These are phyloP conservation scores for Megaceryle torquata DNA, from an alignment of 2,113 vertebrate species.

Conservation along the genomic window DNA sequence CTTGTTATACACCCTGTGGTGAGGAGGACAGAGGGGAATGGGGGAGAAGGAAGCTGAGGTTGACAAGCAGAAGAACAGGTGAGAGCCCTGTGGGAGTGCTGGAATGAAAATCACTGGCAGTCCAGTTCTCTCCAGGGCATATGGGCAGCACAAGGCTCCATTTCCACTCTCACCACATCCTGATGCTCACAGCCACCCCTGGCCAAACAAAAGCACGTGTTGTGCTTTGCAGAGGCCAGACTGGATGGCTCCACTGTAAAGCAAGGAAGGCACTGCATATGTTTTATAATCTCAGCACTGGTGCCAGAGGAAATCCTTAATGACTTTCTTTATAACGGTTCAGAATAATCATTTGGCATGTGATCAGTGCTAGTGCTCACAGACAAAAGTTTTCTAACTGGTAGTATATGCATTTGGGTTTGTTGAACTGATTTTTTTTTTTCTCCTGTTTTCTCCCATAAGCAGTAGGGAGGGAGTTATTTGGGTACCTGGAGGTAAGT, in stretches of 20 bases:
- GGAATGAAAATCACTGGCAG: not conserved
- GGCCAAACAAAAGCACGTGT: accelerated
- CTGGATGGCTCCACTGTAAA: not conserved
- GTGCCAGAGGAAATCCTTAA: not conserved
- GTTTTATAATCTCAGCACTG: not conserved
- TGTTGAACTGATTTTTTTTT: not conserved
- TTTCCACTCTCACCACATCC: not conserved
- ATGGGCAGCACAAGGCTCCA: accelerated
- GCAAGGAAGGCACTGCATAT: not conserved
- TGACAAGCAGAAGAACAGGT: not conserved
- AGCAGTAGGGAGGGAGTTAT: not conserved
- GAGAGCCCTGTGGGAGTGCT: not conserved
- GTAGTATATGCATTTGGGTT: not conserved
- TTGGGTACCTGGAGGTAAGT: not conserved
- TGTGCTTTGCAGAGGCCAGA: not conserved
- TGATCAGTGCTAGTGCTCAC: not conserved
- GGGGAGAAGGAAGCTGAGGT: not conserved
- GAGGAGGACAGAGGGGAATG: not conserved
- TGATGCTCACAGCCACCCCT: too few relatives aligned
- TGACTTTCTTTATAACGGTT: not conserved
- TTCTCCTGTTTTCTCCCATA: not conserved
- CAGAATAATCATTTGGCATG: not conserved
- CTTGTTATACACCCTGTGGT: not conserved
- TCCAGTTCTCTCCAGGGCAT: not conserved
- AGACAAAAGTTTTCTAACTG: not conserved